Base-by-base conservation (phyloP, 2,888 invertebrate genomes). In the Bellardia pandia region DNA sequence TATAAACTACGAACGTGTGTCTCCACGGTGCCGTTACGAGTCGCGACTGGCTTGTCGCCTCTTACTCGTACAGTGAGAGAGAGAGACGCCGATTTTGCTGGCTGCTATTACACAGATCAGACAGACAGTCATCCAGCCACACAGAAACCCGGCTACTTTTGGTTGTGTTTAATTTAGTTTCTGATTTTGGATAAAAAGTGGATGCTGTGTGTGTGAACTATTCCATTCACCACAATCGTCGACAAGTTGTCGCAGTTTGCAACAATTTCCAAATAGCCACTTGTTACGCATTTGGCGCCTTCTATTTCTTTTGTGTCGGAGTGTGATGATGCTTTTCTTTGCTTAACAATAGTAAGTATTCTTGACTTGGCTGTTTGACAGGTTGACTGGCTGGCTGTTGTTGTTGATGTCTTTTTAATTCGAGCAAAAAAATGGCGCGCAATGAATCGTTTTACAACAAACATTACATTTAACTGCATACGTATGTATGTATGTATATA, bases 271-370 rank as follows among this genome's bases (percentile, higher is more conserved):
- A 74, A 81, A 85, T 81, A 85, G 86, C 86, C 81, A 88, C 81
- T 82, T 79, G 85, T 85, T 76, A 86, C 85, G 42, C 86, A 86
- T 78, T 82, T 86, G 86, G 86, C 86, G 81, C 81, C 86, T 86
- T 81, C 71, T 42, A 72, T 75, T 68, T 51, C 16, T 68, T 56
- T 16, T 64, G 62, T 33, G 58, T 58, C 37, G 33, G 16, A n/a
- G 8, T 33, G 14, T n/a, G 11, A 11, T 51, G 60, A 11, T 62
- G 60, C 8, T n/a, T 48, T 72, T 51, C 37, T 51, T 62, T 75
- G 53, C 74, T 69, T 74, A 23, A 30, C 23, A 68, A 74, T 74
- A 66, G 62, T 45, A 23, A 48, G 33, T 77, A 53, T 78, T 81
- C 62, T 68, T 74, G 37, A 60, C 58, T 48, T 77, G 62, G 64